Conservation (phyloP, 2,113 vertebrate species). For the Notothenia coriiceps region DNA sequence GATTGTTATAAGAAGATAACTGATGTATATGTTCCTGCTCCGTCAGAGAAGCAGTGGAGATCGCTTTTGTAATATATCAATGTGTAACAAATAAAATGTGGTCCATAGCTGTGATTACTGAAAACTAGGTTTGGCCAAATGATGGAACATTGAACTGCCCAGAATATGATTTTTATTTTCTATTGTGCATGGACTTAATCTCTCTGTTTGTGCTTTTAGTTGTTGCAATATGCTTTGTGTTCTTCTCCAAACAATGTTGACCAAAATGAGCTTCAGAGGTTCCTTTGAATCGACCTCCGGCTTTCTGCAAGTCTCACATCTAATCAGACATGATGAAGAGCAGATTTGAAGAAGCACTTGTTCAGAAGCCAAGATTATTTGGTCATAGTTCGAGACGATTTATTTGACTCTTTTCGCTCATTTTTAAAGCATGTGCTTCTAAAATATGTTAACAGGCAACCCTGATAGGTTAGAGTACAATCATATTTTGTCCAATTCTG, state of each 20-base stretch:
- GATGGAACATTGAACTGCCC: conserved; percentile 5
- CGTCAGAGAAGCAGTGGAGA: background rate
- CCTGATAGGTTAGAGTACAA: background rate
- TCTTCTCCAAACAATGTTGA: conserved; percentile 69
- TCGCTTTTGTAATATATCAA: conserved; percentile 21
- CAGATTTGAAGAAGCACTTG: conserved; percentile 67
- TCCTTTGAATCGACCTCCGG: conserved; percentile 64
- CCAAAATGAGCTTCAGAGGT: conserved; percentile 50
- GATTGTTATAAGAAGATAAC: conserved; percentile 41
- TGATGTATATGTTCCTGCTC: conserved; percentile 24
- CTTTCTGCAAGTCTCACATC: conserved; percentile 54
- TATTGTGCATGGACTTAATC: conserved; percentile 22
- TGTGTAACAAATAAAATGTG: conserved; percentile 29
- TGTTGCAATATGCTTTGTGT: conserved; percentile 55
- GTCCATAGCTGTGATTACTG: conserved; percentile 27
- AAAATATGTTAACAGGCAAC: conserved; percentile 8
- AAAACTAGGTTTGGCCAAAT: conserved; percentile 11
- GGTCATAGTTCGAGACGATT: conserved; percentile 54
- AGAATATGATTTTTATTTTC: conserved; percentile 31
- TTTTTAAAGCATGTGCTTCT: conserved; percentile 31
- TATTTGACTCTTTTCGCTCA: too few relatives aligned
- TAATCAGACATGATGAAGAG: conserved; percentile 68
- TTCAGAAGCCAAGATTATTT: conserved; percentile 38
- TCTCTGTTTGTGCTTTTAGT: conserved; percentile 38
- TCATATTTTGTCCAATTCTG: conserved; percentile 14